Evolutionary conservation across 2,797 vertebrate species (phyloP), one percentile per base, ranked within the genome.

Genomic region (Ptychadena robeensis): DNA sequence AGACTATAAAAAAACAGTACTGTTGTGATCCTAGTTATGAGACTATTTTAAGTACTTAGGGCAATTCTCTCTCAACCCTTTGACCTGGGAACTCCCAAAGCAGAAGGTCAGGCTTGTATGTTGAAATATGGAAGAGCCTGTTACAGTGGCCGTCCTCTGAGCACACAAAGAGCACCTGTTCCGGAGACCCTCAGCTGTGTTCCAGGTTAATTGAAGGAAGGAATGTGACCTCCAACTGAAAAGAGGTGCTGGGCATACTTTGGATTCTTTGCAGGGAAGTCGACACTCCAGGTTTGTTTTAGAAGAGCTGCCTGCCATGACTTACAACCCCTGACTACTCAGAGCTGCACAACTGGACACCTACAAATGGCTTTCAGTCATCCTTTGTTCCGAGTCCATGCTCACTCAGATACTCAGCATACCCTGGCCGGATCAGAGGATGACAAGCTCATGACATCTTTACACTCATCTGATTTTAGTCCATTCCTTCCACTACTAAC

Each of bases 121-220:
- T 31, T n/a, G 30, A 53, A 30, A 15, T 67, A 65, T 25, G 22
- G 1, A 27, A 25, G 12, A 34, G 18, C 15, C 10, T 25, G 37
- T 31, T 37, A 5, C 61, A 40, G 40, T 12, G 22, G 70, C 40
- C 18, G 3, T 44, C 44, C 44, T 53, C 44, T 53, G 22, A 53
- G 18, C 0, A 18, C 22, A 48, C 44, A 48, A 22, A 48, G 68
- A 27, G 40, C 82, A 79, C 82, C 82, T 79, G 82, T 83, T 61
- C 1, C 18, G 22, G 22, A 15, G 71, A 66, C 31, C 72, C 80
- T 75, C 38, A 31, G 76, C 82, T 73, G 76, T 73, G 82, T 15
- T 72, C n/a, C 82, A 83, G 76, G 82, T 79, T 83, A 79, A 83
- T 73, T 67, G 75, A 69, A 30, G 44, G 40, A 38, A 73, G 61